Evolutionary conservation across 2,113 vertebrate species (phyloP).

Genomic region (Scortum barcoo): DNA sequence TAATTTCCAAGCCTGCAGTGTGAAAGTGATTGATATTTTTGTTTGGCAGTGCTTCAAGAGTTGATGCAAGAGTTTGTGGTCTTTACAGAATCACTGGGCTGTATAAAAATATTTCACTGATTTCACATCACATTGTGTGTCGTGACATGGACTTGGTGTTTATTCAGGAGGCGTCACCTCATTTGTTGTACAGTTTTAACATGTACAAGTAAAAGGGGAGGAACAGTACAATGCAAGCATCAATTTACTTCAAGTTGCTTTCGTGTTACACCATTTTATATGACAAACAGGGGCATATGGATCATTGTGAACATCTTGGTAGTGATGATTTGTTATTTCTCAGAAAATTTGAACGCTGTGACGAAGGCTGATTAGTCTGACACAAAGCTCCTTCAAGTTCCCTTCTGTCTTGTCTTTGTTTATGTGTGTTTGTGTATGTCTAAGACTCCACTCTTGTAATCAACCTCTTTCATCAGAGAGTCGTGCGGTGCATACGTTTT

Average conservation of each 20-base stretch:
- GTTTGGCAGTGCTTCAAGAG: not conserved
- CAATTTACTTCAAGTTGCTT: constrained; percentile 16
- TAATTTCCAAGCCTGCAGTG: not conserved
- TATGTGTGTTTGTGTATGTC: constrained; percentile 15
- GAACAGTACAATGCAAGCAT: not conserved
- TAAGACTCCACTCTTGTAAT: constrained; percentile 46
- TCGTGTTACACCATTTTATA: constrained; percentile 1
- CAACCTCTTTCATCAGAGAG: constrained; percentile 59
- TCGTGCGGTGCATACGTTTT: constrained; percentile 48
- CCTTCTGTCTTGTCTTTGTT: constrained; percentile 33
- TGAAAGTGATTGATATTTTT: not conserved
- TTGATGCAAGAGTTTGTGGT: not conserved
- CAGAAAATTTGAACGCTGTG: constrained; percentile 17
- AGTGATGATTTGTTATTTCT: constrained; percentile 3
- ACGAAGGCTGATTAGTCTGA: constrained; percentile 37
- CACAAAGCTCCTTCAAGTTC: constrained; percentile 16
- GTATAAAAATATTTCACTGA: not conserved
- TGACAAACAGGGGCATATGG: not conserved
- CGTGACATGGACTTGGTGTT: not conserved
- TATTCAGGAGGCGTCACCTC: not conserved
- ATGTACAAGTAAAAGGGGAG: constrained; percentile 9
- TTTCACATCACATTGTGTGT: constrained; percentile 4
- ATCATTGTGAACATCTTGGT: constrained; percentile 1
- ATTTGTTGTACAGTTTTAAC: not conserved
- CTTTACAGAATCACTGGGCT: constrained; percentile 11